phyloP scores from a whole-genome alignment of 2,797 vertebrate species.

The Bradypodion pumilum region DNA sequence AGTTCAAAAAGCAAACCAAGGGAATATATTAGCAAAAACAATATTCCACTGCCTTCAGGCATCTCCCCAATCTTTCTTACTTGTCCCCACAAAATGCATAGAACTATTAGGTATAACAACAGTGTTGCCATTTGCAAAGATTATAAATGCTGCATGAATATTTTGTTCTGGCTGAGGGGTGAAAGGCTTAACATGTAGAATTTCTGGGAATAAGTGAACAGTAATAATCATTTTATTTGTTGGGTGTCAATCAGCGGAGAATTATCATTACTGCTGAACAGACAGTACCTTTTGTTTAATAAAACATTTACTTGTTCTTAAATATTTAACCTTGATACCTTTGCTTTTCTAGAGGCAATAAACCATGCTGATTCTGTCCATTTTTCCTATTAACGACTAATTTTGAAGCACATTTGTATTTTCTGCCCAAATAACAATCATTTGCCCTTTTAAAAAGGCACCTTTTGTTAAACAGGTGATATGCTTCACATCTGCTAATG shows the following conservation, averaged over 20 bases:
- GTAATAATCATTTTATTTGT: slow-evolving; percentile 8
- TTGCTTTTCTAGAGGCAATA: slow-evolving; percentile 29
- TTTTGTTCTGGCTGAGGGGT: slow-evolving; percentile 44
- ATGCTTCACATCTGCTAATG: slow-evolving; percentile 51
- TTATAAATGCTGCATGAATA: slow-evolving; percentile 60
- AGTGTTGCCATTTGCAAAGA: slow-evolving; percentile 63
- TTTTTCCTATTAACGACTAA: slow-evolving; percentile 59
- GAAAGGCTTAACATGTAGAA: slow-evolving; percentile 57
- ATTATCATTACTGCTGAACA: slow-evolving; percentile 5
- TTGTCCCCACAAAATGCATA: slow-evolving; percentile 47
- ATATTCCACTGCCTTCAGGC: slow-evolving; percentile 71
- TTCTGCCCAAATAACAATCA: slow-evolving; percentile 58
- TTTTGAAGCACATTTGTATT: slow-evolving; percentile 62
- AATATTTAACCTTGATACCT: slow-evolving; percentile 32
- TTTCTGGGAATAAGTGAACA: slow-evolving; percentile 24
- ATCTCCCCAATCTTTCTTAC: slow-evolving; percentile 11
- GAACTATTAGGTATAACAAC: slow-evolving; percentile 70
- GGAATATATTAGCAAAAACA: slow-evolving; percentile 78
- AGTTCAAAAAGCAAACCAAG: slow-evolving; percentile 78
- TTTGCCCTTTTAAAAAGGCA: slow-evolving; percentile 65
- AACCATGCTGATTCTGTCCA: slow-evolving; percentile 34
- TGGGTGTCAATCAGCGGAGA: slow-evolving; percentile 14
- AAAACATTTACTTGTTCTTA: slow-evolving; percentile 25
- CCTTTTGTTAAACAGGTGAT: slow-evolving; percentile 53
- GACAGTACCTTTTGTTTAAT: neutral